phyloP scores from a whole-genome alignment of 1,140 invertebrate species.

The Dendroctonus ponderosae region DNA sequence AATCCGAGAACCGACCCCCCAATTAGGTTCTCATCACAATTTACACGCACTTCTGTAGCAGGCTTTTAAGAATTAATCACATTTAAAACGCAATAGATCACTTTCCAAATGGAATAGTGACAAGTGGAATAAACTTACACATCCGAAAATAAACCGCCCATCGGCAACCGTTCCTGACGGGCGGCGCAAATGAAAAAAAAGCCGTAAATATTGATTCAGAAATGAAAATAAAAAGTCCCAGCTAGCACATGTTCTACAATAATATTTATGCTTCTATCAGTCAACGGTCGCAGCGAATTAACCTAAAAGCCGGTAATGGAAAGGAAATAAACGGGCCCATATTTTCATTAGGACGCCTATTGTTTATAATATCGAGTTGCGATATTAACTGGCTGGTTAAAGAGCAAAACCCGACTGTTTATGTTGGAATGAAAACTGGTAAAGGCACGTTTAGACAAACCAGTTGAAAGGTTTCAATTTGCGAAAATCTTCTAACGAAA shows the following conservation, averaged over 20 bases:
- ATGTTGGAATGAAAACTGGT: too few species aligned
- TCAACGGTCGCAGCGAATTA: conserved; percentile 22
- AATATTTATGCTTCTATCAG: conserved; percentile 28
- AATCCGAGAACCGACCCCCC: too few species aligned
- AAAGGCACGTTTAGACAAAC: too few species aligned
- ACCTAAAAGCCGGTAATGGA: conserved; percentile 27
- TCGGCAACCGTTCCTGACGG: conserved; percentile 2
- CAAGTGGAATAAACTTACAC: background rate
- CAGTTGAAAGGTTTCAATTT: too few species aligned
- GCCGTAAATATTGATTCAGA: conserved; percentile 24
- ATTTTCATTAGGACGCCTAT: too few species aligned
- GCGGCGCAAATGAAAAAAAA: conserved; percentile 7
- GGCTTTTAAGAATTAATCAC: too few species aligned
- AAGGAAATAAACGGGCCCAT: conserved; percentile 16
- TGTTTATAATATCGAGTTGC: too few species aligned
- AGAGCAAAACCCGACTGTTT: too few species aligned
- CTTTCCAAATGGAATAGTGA: background rate
- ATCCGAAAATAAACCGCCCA: conserved; percentile 16
- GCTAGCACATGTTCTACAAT: conserved; percentile 24
- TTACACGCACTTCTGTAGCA: too few species aligned
- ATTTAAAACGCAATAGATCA: background rate
- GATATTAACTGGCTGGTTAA: too few species aligned
- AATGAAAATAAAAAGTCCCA: conserved; percentile 23
- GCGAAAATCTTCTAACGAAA: too few species aligned
- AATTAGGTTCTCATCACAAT: too few species aligned